phyloP scores from a whole-genome alignment of 2,888 invertebrate genomes.

The Tupiocoris notatus region DNA sequence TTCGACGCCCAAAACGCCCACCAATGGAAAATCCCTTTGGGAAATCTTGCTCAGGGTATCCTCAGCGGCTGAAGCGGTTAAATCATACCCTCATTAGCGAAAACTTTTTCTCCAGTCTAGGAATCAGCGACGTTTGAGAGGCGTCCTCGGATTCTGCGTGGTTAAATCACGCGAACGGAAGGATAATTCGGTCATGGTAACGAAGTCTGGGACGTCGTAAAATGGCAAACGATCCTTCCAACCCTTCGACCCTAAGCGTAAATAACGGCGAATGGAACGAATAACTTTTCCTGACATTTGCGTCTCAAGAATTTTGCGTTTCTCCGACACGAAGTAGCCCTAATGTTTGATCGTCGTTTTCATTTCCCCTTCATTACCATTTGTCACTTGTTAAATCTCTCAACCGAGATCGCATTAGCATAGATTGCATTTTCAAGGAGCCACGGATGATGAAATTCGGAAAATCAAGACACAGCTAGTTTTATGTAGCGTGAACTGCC shows the following conservation, averaged over 20 bases:
- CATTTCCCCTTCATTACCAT: constrained; percentile 13
- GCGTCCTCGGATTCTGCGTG: too few species aligned
- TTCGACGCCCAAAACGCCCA: not conserved
- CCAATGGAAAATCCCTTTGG: too few species aligned
- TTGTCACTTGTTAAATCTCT: constrained; percentile 13
- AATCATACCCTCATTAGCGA: not conserved
- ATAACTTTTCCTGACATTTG: constrained; percentile 8
- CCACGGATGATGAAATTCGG: not conserved
- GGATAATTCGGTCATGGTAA: constrained; percentile 17
- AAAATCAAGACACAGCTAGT: not conserved
- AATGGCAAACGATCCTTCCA: constrained; percentile 16
- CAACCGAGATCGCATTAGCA: not conserved
- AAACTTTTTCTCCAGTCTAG: not conserved
- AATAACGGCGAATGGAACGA: not conserved
- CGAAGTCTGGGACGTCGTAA: constrained; percentile 16
- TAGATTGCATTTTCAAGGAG: not conserved
- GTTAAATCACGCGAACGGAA: constrained; percentile 5
- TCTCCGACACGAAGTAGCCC: too few species aligned
- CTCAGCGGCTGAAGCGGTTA: too few species aligned
- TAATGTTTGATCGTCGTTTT: not conserved
- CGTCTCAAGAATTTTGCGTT: not conserved
- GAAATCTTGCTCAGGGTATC: constrained; percentile 2
- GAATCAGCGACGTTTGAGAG: not conserved
- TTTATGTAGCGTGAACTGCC: not conserved
- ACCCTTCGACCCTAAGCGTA: not conserved